Evolutionary conservation across 2,113 vertebrate genomes (phyloP), one percentile per base, ranked within the genome.

Genomic region (Microtus ochrogaster): DNA sequence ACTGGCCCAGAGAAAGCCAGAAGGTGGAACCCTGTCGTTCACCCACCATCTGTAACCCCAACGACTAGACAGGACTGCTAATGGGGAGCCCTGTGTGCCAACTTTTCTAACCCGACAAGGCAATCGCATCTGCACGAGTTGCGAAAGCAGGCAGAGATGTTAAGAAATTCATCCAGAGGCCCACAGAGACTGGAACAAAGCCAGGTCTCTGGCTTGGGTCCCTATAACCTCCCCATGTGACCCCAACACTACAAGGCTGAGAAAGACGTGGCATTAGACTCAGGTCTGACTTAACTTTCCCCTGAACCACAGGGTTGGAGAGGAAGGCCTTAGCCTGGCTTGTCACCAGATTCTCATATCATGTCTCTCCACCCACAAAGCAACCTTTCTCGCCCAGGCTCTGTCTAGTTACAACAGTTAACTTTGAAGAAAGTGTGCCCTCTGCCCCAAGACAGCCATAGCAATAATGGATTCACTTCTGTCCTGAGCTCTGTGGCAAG

Each of bases 21-120:
- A 7, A 82, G 72, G 24, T 9, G 0, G 21, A 3, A 10, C 3
- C 70, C 52, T 13, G 33, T n/a, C 65, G 16, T 0, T 2, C 0
- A 7, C 3, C 58, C 24, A 5, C 19, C 7, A 5, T 13, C n/a
- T 66, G 36, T 26, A 47, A 70, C 11, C 36, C 21, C 63, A 26
- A 39, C 0, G 7, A 58, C 58, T 58, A 91, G 72, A 73, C 68
- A 84, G 77, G 16, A n/a, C 39, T 4, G 66, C 49, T 11, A 8
- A 66, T 1, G 52, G 44, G 30, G 5, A 0, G 44, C 12, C 28
- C 0, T 3, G 12, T 19, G 41, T 28, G 16, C 24, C 65, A 16
- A 47, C n/a, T 9, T 19, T 8, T 3, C 49, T 44, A n/a, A 44
- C 16, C 72, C 49, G n/a, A 0, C 11, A 9, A 55, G 5, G 36